These are phyloP conservation scores for Tachina lurida DNA, from an alignment of 2,888 invertebrate species.

Conservation along the genomic window DNA sequence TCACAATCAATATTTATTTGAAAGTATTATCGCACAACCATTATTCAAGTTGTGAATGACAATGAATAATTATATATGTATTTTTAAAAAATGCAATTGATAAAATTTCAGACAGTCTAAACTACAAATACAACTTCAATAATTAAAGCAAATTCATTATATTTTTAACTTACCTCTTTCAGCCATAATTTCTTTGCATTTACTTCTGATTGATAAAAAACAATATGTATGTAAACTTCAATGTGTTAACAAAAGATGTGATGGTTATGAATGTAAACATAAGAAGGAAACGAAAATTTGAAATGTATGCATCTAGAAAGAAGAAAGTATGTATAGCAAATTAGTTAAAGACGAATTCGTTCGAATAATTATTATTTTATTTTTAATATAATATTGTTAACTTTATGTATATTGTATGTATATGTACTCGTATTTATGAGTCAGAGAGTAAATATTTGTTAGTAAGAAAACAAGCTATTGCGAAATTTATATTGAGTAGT, in stretches of 20 bases:
- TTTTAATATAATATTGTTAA: conserved; percentile 38
- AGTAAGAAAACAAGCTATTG: neutral
- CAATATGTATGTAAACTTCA: neutral
- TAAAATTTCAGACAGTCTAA: no score
- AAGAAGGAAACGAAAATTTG: neutral
- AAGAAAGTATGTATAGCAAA: neutral
- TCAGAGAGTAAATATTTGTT: neutral
- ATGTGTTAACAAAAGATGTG: conserved; percentile 1
- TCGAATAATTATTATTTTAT: conserved; percentile 3
- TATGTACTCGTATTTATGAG: no score
- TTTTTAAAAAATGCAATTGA: no score
- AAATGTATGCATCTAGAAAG: conserved; percentile 4
- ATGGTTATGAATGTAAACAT: neutral
- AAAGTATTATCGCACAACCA: no score
- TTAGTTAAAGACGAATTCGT: neutral
- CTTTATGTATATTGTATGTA: conserved; percentile 27
- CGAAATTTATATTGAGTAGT: neutral
- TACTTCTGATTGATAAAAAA: neutral
- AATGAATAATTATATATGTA: no score
- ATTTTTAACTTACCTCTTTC: neutral
- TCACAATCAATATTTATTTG: no score
- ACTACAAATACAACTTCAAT: neutral
- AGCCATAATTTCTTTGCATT: neutral
- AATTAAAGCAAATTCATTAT: neutral
- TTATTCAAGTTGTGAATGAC: no score